These are phyloP conservation scores for Loriculus beryllinus DNA, from an alignment of 2,797 vertebrate genomes.

Conservation along the genomic window DNA sequence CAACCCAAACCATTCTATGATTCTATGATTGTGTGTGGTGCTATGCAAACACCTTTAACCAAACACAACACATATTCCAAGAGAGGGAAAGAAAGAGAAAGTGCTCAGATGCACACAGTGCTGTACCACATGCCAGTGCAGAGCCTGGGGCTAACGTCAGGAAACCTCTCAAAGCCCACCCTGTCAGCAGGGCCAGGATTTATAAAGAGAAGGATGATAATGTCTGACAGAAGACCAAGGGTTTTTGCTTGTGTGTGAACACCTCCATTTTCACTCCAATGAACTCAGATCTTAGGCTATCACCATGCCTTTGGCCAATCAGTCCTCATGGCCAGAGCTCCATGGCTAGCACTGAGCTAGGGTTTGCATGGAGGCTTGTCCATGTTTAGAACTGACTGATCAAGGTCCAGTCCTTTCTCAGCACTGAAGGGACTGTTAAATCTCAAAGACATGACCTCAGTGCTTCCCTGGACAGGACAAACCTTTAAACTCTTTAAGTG, in stretches of 20 bases:
- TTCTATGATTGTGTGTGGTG: background rate
- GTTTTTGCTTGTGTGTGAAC: background rate
- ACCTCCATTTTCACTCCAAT: background rate
- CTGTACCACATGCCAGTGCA: no score
- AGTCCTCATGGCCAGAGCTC: background rate
- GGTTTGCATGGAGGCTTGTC: background rate
- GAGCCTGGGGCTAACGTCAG: background rate
- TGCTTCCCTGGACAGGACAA: background rate
- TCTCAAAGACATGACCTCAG: background rate
- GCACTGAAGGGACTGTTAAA: background rate
- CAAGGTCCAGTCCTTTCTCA: background rate
- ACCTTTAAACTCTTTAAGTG: background rate
- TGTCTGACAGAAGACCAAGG: rapidly evolving
- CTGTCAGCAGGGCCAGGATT: background rate
- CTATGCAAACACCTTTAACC: background rate
- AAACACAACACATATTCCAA: background rate
- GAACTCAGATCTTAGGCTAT: background rate
- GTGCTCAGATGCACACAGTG: background rate
- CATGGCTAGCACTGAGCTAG: background rate
- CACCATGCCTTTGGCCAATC: background rate
- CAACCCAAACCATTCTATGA: background rate
- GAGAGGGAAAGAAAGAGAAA: background rate
- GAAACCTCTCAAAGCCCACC: background rate
- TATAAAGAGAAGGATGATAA: background rate
- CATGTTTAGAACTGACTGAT: background rate